These are phyloP conservation scores for Drosophila murphyi DNA, from an alignment of 1,140 invertebrate species.

Conservation along the genomic window DNA sequence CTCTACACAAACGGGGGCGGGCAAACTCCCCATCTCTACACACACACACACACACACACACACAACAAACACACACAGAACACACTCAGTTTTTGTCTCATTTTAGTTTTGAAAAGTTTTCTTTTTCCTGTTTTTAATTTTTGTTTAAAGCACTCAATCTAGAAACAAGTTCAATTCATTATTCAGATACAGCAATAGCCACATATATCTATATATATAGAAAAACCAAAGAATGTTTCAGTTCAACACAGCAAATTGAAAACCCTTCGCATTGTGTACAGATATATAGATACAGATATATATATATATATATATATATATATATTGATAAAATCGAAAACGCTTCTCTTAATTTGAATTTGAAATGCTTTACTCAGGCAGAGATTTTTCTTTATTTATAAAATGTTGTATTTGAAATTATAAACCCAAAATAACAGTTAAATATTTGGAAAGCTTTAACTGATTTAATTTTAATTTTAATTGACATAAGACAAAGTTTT, in stretches of 20 bases:
- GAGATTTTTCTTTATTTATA: too few relatives aligned
- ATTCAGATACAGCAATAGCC: conserved; percentile 2
- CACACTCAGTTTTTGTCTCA: conserved; percentile 3
- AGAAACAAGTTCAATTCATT: not conserved
- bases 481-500: too few relatives aligned
- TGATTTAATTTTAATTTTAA: too few relatives aligned
- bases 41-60: conserved; percentile 7
- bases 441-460: too few relatives aligned
- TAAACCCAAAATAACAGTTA: too few relatives aligned
- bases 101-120: conserved; percentile 8
- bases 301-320: too few relatives aligned
- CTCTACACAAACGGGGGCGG: not conserved
- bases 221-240: conserved; percentile 21
- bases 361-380: too few relatives aligned
- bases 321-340: too few relatives aligned
- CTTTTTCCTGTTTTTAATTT: not conserved
- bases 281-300: too few relatives aligned
- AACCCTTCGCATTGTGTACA: conserved; percentile 3
- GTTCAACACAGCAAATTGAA: conserved; percentile 8
- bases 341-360: too few relatives aligned
- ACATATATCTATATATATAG: not conserved
- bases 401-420: too few relatives aligned
- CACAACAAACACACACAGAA: conserved; percentile 1
- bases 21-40: not conserved
- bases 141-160: conserved; percentile 7